These are phyloP conservation scores for Dolichopus griseipennis DNA, from an alignment of 2,888 invertebrate species.

Conservation along the genomic window DNA sequence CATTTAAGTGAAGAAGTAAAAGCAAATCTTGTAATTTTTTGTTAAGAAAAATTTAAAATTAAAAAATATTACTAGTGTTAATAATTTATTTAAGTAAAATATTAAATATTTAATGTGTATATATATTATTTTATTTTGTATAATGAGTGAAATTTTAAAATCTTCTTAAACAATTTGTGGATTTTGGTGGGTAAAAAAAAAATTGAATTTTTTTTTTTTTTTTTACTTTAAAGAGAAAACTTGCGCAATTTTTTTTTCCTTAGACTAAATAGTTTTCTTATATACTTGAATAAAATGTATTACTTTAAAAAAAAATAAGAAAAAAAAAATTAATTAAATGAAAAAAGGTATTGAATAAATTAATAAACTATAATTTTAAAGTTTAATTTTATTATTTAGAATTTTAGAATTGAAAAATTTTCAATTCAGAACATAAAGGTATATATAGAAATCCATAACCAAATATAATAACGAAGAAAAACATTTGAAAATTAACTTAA, in stretches of 20 bases:
- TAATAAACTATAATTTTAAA: not conserved
- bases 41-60: not conserved
- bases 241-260: not conserved
- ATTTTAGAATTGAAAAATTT: too few species aligned
- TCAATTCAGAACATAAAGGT: not conserved
- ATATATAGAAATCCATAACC: not conserved
- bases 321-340: not conserved
- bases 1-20: not conserved
- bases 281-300: too few species aligned
- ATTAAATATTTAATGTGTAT: not conserved
- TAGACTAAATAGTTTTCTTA: not conserved
- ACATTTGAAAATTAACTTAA: too few species aligned
- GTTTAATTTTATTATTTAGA: not conserved
- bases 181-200: slow-evolving; percentile 3
- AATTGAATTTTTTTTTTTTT: not conserved
- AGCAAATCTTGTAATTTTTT: not conserved
- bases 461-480: not conserved
- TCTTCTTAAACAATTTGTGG: not conserved
- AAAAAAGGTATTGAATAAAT: not conserved
- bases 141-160: slow-evolving; percentile 1
- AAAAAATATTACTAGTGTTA: not conserved
- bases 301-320: too few species aligned
- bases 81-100: not conserved
- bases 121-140: not conserved
- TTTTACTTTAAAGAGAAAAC: not conserved